Evolutionary conservation across 2,797 vertebrate genomes (phyloP), one percentile per base, ranked within the genome.

Genomic region (Mionectes olivaceus): DNA sequence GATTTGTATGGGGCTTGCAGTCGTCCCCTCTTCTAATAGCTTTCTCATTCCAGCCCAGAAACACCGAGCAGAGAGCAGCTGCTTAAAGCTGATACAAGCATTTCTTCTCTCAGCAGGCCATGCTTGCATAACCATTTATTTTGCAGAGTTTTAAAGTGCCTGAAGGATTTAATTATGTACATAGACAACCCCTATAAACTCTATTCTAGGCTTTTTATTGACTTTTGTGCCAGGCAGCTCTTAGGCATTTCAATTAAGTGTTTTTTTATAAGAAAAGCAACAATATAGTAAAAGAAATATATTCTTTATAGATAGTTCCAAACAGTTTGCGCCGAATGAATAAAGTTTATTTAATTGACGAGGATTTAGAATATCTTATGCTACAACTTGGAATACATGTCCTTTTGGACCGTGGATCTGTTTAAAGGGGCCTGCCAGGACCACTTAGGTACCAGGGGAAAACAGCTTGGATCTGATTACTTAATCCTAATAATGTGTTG

Each of bases 161-260:
- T 99, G 98, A 98, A 99, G 99, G 99, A 98, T 99, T 99, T 99
- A 99, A 99, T 99, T 99, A 99, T 98, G 98, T 98, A 98, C 98
- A 99, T 99, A 99, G 99, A 99, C 99, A 99, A 99, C 98, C 98
- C 98, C 98, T 98, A 99, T 99, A 99, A 99, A 99, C 98, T 99
- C 99, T 99, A 99, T 99, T 99, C 99, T 99, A 98, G 98, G 99
- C 96, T 98, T 98, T 99, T 99, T 99, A 99, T 99, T 99, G 99
- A 99, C 98, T 98, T 99, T 99, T 98, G 96, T 98, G 97, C 98
- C 95, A 98, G 97, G 98, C 98, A 98, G 98, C 98, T 99, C 98
- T 98, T 98, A 98, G 98, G 99, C 99, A 98, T 99, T 99, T 99
- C 99, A 99, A 99, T 99, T 99, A 99, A 99, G 98, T 98, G 98